Evolutionary conservation across 2,113 vertebrate genomes (phyloP).

Genomic region (Anser cygnoides): DNA sequence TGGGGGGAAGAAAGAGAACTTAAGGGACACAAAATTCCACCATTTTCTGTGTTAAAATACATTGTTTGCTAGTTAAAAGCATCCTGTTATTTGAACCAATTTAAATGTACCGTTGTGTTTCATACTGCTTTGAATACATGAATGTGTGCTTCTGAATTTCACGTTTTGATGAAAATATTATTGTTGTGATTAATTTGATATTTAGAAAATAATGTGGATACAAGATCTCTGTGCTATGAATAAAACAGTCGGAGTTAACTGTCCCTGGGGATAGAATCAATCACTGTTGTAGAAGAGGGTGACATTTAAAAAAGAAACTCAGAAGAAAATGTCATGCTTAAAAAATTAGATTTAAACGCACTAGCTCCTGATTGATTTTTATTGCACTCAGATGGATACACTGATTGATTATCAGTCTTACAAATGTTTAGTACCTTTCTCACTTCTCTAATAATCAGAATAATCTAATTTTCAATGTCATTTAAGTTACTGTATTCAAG

Average conservation of each 20-base stretch:
- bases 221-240: conserved; percentile 59
- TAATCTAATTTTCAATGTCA: conserved; percentile 84
- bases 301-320: conserved; percentile 86
- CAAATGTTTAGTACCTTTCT: conserved; percentile 81
- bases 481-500: conserved; percentile 78
- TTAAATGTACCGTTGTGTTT: neutral
- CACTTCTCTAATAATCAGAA: conserved; percentile 82
- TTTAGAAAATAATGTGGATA: conserved; percentile 61
- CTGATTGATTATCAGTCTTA: conserved; percentile 82
- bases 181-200: conserved; percentile 71
- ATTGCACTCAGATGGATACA: conserved; percentile 78
- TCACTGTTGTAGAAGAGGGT: conserved; percentile 80
- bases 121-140: conserved; percentile 1
- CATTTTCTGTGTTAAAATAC: conserved; percentile 3
- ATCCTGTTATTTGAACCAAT: neutral
- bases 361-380: conserved; percentile 84
- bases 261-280: conserved; percentile 82
- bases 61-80: neutral
- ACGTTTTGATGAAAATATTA: conserved; percentile 62
- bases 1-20: neutral
- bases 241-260: conserved; percentile 78
- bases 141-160: conserved; percentile 21
- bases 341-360: conserved; percentile 87
- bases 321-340: conserved; percentile 85
- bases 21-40: neutral